Conservation (phyloP, 2,113 vertebrate species). For the Eublepharis macularius region DNA sequence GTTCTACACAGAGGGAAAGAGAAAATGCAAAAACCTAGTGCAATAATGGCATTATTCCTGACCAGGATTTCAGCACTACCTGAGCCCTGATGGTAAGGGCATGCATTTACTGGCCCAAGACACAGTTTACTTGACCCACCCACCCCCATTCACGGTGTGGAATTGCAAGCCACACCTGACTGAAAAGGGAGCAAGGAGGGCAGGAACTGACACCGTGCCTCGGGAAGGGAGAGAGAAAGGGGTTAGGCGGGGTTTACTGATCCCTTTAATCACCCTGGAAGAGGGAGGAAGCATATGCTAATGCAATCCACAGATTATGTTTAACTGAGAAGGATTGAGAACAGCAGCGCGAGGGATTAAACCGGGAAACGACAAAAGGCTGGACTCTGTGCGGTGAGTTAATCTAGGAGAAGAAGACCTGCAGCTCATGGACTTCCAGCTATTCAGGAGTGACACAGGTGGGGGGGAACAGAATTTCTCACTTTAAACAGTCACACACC, state of each 20-base stretch:
- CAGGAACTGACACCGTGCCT: neutral
- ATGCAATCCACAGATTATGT: conserved; percentile 32
- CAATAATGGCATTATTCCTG: neutral
- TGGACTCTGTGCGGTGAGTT: neutral
- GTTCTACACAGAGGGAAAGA: neutral
- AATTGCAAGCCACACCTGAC: neutral
- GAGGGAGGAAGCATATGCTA: conserved; percentile 38
- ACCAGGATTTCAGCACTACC: neutral
- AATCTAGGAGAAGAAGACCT: neutral
- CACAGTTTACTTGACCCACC: too few species aligned
- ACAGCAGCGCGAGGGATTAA: conserved; percentile 32
- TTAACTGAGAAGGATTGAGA: neutral
- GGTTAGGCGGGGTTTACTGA: neutral
- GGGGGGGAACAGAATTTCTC: neutral
- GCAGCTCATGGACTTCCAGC: neutral
- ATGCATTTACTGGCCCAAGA: neutral
- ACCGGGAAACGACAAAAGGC: neutral
- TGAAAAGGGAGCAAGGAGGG: neutral
- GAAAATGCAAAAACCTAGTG: neutral
- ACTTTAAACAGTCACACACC: too few species aligned
- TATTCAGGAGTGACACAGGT: neutral
- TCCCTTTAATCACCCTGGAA: neutral
- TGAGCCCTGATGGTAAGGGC: neutral
- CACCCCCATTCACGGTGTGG: neutral
- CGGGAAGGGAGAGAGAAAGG: neutral